phyloP scores from a whole-genome alignment of 23 tunicate species.

The Halocynthia roretzi region DNA sequence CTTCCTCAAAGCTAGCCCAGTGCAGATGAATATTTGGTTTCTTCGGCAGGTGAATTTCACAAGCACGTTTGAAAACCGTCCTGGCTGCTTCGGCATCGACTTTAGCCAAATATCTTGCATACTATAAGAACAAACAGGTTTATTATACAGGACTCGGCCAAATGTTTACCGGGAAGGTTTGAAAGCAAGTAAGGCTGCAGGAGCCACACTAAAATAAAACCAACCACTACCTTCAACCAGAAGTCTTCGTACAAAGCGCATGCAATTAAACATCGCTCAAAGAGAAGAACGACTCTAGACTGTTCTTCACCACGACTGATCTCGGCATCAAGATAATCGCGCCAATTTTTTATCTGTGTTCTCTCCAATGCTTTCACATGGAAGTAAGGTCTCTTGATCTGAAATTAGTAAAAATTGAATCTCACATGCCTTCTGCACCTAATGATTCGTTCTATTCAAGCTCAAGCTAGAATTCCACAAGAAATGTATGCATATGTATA shows the following conservation, averaged over 20 bases:
- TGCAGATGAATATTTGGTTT: slow-evolving; percentile 88
- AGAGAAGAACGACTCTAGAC: slow-evolving; percentile 40
- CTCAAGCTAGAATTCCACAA: no score
- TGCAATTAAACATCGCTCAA: slow-evolving; percentile 87
- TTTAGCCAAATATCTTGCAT: slow-evolving; percentile 75
- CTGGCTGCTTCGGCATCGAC: slow-evolving; percentile 30
- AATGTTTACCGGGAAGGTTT: background rate
- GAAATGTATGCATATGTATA: no score
- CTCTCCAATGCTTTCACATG: slow-evolving; percentile 91
- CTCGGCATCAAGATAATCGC: slow-evolving; percentile 77
- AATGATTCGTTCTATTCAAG: no score
- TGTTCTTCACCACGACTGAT: slow-evolving; percentile 36
- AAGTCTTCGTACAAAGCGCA: slow-evolving; percentile 96
- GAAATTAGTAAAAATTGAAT: background rate
- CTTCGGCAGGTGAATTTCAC: slow-evolving; percentile 80
- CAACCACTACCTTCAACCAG: slow-evolving; percentile 49
- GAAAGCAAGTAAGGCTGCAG: background rate
- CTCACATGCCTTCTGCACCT: no score
- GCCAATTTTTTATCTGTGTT: slow-evolving; percentile 88
- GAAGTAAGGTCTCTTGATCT: slow-evolving; percentile 77
- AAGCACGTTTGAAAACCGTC: slow-evolving; percentile 61
- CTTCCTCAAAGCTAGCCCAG: slow-evolving; percentile 91
- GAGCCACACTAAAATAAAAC: no score
- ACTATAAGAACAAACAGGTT: slow-evolving; percentile 10
- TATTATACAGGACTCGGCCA: background rate